A percentile compares a stretch with the other conserved stretches of the same genome.
Evolutionary conservation across 2,888 invertebrate species (phyloP).

Genomic region (Candidula unifasciata): DNA sequence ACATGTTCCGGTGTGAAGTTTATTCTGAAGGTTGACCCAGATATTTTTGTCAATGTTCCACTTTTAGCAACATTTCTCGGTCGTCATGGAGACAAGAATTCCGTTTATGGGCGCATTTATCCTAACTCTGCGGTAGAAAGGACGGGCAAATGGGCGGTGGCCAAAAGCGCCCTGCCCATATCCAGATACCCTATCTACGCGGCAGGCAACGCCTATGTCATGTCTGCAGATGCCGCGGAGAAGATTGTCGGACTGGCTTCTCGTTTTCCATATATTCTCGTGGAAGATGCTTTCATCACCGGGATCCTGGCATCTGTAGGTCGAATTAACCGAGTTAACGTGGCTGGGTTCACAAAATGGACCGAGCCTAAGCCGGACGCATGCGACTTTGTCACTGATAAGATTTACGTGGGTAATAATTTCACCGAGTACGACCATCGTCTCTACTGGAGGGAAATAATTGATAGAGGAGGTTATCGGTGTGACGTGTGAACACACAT

Average conservation of each 20-base stretch:
- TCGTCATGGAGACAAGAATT: conserved; percentile 39
- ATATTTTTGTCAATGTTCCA: conserved; percentile 47
- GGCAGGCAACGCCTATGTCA: conserved; percentile 37
- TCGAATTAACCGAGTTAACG: conserved; percentile 22
- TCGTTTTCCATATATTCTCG: conserved; percentile 40
- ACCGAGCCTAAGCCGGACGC: conserved; percentile 18
- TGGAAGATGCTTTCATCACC: conserved; percentile 49
- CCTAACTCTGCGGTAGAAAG: conserved; percentile 17
- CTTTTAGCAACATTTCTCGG: conserved; percentile 30
- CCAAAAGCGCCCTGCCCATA: conserved; percentile 22
- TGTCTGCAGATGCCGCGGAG: conserved; percentile 37
- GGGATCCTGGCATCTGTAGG: conserved; percentile 45
- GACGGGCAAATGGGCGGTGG: conserved; percentile 42
- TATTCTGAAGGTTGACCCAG: conserved; percentile 47
- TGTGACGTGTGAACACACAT: conserved; percentile 18
- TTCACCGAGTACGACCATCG: conserved; percentile 28
- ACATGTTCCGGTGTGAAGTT: neutral
- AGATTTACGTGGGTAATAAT: conserved; percentile 31
- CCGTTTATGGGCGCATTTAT: conserved; percentile 45
- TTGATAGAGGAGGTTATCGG: conserved; percentile 16
- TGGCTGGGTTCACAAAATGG: conserved; percentile 45
- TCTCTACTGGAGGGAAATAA: conserved; percentile 22
- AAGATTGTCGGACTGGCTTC: conserved; percentile 15
- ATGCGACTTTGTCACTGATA: conserved; percentile 35
- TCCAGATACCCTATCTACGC: conserved; percentile 45